phyloP scores from a whole-genome alignment of 23 tunicate species.

The Ascidia mentula region DNA sequence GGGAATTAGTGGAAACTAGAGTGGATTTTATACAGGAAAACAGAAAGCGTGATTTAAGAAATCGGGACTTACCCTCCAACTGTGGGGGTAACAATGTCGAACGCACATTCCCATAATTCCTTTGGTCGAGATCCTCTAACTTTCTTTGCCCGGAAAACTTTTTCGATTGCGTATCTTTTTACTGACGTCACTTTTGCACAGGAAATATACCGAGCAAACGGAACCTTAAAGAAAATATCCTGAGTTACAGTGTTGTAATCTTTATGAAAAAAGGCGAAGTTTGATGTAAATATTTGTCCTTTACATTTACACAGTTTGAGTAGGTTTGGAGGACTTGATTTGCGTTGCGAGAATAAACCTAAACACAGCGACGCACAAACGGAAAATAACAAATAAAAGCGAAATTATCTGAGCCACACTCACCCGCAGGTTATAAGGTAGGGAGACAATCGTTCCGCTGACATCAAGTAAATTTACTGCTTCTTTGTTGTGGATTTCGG shows the following conservation, averaged over 20 bases:
- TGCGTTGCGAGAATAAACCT: too few species aligned
- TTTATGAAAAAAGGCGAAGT: too few species aligned
- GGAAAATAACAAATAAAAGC: too few species aligned
- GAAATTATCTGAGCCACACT: conserved; percentile 3
- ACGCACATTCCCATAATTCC: conserved; percentile 85
- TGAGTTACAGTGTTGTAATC: too few species aligned
- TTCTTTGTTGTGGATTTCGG: conserved; percentile 19
- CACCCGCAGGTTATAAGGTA: conserved; percentile 86
- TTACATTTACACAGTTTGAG: too few species aligned
- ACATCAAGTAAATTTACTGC: conserved; percentile 69
- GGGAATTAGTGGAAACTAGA: too few species aligned
- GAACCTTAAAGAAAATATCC: conserved; percentile 82
- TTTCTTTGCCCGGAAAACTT: conserved; percentile 52
- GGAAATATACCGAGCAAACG: conserved; percentile 63
- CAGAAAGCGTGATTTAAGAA: background rate
- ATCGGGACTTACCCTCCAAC: conserved; percentile 35
- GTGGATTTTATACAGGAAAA: too few species aligned
- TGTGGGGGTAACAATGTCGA: conserved; percentile 88
- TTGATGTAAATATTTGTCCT: too few species aligned
- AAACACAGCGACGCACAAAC: background rate
- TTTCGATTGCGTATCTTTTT: conserved; percentile 73
- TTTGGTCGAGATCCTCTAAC: conserved; percentile 56
- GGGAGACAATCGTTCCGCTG: conserved; percentile 69
- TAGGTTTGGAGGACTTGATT: too few species aligned
- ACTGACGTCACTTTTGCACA: conserved; percentile 47